These are phyloP conservation scores for Pitangus sulphuratus DNA, from an alignment of 2,797 vertebrate genomes.

Conservation along the genomic window DNA sequence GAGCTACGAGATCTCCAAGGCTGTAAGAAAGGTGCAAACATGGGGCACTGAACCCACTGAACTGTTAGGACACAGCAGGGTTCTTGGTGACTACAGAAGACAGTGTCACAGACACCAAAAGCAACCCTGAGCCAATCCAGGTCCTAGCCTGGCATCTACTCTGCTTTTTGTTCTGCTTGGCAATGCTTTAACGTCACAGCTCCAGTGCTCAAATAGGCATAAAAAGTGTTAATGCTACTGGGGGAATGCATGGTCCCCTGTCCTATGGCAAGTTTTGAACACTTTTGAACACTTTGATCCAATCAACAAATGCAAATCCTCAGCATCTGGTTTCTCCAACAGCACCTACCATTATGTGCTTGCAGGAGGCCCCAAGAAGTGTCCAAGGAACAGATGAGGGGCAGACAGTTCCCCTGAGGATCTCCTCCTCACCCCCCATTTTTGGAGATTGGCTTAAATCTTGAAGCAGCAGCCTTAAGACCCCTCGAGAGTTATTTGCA, in stretches of 20 bases:
- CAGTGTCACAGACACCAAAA: neutral
- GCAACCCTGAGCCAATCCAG: neutral
- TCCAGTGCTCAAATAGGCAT: neutral
- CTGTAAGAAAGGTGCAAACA: neutral
- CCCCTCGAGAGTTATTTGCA: neutral
- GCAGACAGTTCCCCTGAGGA: neutral
- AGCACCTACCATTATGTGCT: neutral
- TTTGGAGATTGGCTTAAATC: neutral
- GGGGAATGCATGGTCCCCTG: neutral
- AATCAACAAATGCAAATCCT: neutral
- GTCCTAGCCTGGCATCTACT: neutral
- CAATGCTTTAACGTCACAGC: neutral
- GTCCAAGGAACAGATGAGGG: neutral
- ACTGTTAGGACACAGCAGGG: neutral
- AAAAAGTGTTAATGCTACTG: neutral
- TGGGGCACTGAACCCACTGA: accelerated
- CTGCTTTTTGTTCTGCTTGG: neutral
- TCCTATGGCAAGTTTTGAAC: neutral
- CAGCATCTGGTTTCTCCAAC: neutral
- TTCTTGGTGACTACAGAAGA: neutral
- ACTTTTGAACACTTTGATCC: neutral
- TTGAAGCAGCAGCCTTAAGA: neutral
- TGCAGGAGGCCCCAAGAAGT: neutral
- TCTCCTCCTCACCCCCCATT: neutral
- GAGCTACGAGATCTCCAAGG: neutral